A percentile compares a stretch with the other conserved stretches of the same genome.
These are phyloP conservation scores for Harpalus rufipes DNA, from an alignment of 2,888 invertebrate species.

Conservation along the genomic window DNA sequence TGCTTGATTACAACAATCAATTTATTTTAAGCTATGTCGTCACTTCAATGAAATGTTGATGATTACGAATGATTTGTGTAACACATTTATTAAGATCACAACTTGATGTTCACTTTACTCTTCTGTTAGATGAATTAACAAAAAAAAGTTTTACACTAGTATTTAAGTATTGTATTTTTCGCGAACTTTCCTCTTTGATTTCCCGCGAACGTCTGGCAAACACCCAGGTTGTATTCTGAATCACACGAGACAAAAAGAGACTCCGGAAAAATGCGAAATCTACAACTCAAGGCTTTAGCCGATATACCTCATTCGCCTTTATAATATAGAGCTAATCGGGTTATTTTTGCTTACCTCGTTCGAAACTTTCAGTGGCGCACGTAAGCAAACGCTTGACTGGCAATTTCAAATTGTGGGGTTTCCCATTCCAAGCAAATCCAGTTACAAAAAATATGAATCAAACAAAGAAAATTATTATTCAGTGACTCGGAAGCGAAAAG, in stretches of 20 bases:
- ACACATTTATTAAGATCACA: constrained; percentile 10
- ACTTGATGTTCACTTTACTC: neutral
- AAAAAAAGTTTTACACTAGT: constrained; percentile 1
- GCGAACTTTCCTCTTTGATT: constrained; percentile 44
- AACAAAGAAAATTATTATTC: constrained; percentile 1
- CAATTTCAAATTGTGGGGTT: constrained; percentile 35
- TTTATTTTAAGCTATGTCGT: constrained; percentile 42
- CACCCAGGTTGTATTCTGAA: constrained; percentile 44
- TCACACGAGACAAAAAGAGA: constrained; percentile 32
- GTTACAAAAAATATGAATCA: constrained; percentile 3
- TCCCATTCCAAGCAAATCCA: constrained; percentile 15
- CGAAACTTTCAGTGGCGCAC: constrained; percentile 53
- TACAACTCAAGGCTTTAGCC: constrained; percentile 57
- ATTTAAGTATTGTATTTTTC: constrained; percentile 17
- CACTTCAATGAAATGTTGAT: constrained; percentile 26
- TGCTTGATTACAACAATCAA: neutral
- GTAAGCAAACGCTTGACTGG: neutral
- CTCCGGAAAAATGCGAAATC: constrained; percentile 19
- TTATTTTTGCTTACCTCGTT: constrained; percentile 36
- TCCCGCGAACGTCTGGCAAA: constrained; percentile 31
- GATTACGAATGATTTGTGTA: constrained; percentile 19
- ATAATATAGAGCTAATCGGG: constrained; percentile 43
- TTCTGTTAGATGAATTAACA: neutral
- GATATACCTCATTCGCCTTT: constrained; percentile 22
- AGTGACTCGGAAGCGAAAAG: neutral